Conservation (phyloP, 2,888 invertebrate genomes). For the Atherix ibis region DNA sequence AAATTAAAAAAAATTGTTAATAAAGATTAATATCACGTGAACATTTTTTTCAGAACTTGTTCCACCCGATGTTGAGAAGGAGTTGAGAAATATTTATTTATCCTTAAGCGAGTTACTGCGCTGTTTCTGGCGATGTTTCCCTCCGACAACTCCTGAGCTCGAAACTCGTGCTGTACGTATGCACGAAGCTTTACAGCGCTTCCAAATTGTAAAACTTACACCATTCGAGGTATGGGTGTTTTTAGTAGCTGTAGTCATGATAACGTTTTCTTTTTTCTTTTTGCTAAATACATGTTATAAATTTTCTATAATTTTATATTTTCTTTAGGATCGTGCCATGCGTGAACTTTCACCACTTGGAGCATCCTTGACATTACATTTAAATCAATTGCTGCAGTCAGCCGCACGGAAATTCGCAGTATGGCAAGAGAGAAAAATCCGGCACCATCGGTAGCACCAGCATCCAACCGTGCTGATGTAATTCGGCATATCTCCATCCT, state of each 20-base stretch:
- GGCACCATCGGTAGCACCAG: slow-evolving; percentile 33
- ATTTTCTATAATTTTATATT: slow-evolving; percentile 5
- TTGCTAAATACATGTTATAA: neutral
- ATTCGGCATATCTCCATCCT: too few relatives aligned
- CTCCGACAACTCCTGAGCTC: slow-evolving; percentile 53
- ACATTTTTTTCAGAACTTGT: slow-evolving; percentile 58
- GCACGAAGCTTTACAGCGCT: slow-evolving; percentile 77
- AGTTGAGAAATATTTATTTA: slow-evolving; percentile 70
- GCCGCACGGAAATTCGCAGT: slow-evolving; percentile 73
- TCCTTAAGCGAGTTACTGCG: slow-evolving; percentile 76
- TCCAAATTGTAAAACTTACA: slow-evolving; percentile 70
- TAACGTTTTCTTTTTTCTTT: slow-evolving; percentile 3
- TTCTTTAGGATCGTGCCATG: slow-evolving; percentile 56
- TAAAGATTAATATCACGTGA: too few relatives aligned
- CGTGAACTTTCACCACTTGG: slow-evolving; percentile 67
- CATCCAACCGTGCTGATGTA: too few relatives aligned
- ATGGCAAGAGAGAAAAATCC: slow-evolving; percentile 64
- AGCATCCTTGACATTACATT: slow-evolving; percentile 65
- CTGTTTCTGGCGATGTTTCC: slow-evolving; percentile 93
- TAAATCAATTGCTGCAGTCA: slow-evolving; percentile 72
- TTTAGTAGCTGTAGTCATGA: neutral
- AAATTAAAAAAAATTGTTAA: slow-evolving; percentile 5
- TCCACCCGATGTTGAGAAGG: slow-evolving; percentile 65
- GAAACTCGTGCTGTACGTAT: slow-evolving; percentile 73
- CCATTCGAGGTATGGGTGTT: slow-evolving; percentile 59